Percentiles rank a stretch among this genome's conserved stretches.
Conservation (phyloP, 2,888 invertebrate genomes). For the Chymomyza amoena region DNA sequence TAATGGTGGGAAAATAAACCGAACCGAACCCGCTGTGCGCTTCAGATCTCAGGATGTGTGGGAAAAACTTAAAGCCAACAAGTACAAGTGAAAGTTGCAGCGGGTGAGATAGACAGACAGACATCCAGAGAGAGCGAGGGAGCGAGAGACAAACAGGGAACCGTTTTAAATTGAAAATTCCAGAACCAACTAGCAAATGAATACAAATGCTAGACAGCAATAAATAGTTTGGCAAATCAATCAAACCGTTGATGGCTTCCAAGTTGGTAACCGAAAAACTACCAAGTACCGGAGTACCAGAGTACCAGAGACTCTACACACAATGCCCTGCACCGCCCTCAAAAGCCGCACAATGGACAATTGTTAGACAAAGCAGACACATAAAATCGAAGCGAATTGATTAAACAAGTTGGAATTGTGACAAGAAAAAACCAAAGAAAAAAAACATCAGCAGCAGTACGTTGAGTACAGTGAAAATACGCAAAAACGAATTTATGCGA, state of each 20-base stretch:
- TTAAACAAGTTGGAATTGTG: not conserved
- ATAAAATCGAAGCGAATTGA: not conserved
- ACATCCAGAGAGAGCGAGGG: not conserved
- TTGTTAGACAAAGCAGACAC: not conserved
- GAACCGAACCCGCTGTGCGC: slow-evolving; percentile 14
- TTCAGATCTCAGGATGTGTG: slow-evolving; percentile 4
- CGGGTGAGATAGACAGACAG: not conserved
- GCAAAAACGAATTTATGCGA: not conserved
- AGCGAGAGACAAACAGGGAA: not conserved
- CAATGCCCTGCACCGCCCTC: not conserved
- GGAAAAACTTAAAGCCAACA: slow-evolving; percentile 32
- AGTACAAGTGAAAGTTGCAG: slow-evolving; percentile 20
- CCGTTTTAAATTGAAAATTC: not conserved
- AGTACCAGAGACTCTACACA: too few relatives aligned
- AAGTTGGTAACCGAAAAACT: not conserved
- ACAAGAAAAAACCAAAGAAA: not conserved
- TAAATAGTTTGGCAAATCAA: not conserved
- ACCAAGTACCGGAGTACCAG: not conserved
- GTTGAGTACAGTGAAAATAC: not conserved
- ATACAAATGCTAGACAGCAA: not conserved
- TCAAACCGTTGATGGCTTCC: not conserved
- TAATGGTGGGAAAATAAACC: slow-evolving; percentile 62
- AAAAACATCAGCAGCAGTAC: not conserved
- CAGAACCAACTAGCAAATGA: not conserved
- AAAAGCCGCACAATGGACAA: not conserved